A percentile compares a stretch with the other conserved stretches of the same genome.
phyloP scores from a whole-genome alignment of 2,113 vertebrate species.

The Notiomystis cincta region DNA sequence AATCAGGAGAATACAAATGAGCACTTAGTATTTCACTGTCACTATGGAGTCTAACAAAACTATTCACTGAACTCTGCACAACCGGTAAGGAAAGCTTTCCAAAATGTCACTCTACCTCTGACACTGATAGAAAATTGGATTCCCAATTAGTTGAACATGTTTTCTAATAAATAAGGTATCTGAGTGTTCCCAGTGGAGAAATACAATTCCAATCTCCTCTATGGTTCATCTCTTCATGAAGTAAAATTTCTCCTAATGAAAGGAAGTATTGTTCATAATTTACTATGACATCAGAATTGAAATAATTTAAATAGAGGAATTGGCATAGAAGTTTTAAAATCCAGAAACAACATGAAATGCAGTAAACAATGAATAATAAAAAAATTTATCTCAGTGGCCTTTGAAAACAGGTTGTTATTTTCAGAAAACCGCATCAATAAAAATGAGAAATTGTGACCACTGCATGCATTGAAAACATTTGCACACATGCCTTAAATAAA shows the following conservation, averaged over 20 bases:
- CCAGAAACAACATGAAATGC: neutral
- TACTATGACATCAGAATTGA: constrained; percentile 61
- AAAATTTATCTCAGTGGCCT: neutral
- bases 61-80: neutral
- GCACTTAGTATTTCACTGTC: neutral
- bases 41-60: neutral
- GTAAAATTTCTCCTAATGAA: constrained; percentile 34
- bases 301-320: constrained; percentile 56
- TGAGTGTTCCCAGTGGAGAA: neutral
- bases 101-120: neutral
- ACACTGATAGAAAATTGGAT: neutral
- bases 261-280: constrained; percentile 57
- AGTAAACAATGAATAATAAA: constrained; percentile 32
- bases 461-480: neutral
- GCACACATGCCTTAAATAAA: constrained; percentile 39
- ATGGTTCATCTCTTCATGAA: constrained; percentile 37
- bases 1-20: neutral
- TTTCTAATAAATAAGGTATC: neutral
- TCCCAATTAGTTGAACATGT: neutral
- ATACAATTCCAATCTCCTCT: neutral
- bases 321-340: constrained; percentile 36
- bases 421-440: neutral
- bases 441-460: neutral
- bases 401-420: constrained; percentile 33
- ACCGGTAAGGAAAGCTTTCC: neutral